phyloP scores from a whole-genome alignment of 2,797 vertebrate species.

The Sciurus carolinensis region DNA sequence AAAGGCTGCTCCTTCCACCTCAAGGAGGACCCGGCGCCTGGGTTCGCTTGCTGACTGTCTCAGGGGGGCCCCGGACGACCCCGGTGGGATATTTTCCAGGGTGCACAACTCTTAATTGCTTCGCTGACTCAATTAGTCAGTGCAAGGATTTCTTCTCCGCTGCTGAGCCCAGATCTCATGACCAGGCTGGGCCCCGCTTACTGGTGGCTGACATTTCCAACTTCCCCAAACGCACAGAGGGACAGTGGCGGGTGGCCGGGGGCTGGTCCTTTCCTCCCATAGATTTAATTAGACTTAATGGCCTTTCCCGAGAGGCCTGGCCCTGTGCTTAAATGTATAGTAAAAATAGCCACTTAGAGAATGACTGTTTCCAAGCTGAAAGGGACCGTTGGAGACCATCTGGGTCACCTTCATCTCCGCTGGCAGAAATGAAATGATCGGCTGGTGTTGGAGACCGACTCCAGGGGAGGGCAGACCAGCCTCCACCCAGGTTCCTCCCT shows the following conservation, averaged over 20 bases:
- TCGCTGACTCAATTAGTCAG: slow-evolving; percentile 64
- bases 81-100: background rate
- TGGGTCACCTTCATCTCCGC: background rate
- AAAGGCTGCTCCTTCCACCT: background rate
- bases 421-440: background rate
- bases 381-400: too few relatives aligned
- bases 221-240: too few relatives aligned
- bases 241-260: too few relatives aligned
- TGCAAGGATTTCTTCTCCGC: slow-evolving; percentile 49
- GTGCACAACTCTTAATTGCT: slow-evolving; percentile 43
- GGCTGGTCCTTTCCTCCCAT: too few relatives aligned
- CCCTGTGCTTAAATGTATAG: slow-evolving; percentile 21
- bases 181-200: background rate
- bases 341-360: slow-evolving; percentile 15
- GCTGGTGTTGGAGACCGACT: too few relatives aligned
- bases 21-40: background rate
- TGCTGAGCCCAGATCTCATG: slow-evolving; percentile 42
- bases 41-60: background rate
- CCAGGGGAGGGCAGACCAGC: background rate
- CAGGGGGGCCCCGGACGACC: background rate
- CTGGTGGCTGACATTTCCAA: slow-evolving; percentile 39
- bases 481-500: too few relatives aligned
- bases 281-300: slow-evolving; percentile 43
- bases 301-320: slow-evolving; percentile 61
- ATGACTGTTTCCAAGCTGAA: background rate